These are phyloP conservation scores for Agapornis roseicollis DNA, from an alignment of 2,113 vertebrate genomes.

Conservation along the genomic window DNA sequence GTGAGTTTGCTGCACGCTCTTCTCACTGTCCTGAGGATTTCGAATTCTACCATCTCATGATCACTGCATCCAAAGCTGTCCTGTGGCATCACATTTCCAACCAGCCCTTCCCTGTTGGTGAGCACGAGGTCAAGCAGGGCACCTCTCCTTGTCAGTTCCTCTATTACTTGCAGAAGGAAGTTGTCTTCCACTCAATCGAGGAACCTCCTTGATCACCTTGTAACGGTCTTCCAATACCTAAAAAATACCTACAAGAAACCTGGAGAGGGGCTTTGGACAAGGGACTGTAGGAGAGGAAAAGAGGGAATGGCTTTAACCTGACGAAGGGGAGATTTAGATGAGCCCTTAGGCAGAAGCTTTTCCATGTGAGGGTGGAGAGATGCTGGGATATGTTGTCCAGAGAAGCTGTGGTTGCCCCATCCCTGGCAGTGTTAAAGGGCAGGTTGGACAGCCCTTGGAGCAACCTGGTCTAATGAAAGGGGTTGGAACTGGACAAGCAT, in stretches of 20 bases:
- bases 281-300: neutral
- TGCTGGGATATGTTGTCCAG: neutral
- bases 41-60: no score
- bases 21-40: no score
- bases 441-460: neutral
- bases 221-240: neutral
- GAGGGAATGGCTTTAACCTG: neutral
- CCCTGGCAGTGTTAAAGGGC: neutral
- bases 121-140: no score
- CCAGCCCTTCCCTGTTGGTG: no score
- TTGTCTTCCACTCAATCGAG: no score
- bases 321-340: neutral
- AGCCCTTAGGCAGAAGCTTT: neutral
- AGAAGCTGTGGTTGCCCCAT: neutral
- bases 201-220: no score
- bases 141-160: no score
- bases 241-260: neutral
- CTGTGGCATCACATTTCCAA: no score
- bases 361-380: neutral
- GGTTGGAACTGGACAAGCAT: neutral
- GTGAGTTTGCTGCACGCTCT: no score
- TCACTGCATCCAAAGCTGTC: no score
- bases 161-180: no score
- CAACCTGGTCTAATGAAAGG: neutral
- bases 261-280: neutral